Conservation (phyloP, 2,113 vertebrate species). For the Ibidorhyncha struthersii region DNA sequence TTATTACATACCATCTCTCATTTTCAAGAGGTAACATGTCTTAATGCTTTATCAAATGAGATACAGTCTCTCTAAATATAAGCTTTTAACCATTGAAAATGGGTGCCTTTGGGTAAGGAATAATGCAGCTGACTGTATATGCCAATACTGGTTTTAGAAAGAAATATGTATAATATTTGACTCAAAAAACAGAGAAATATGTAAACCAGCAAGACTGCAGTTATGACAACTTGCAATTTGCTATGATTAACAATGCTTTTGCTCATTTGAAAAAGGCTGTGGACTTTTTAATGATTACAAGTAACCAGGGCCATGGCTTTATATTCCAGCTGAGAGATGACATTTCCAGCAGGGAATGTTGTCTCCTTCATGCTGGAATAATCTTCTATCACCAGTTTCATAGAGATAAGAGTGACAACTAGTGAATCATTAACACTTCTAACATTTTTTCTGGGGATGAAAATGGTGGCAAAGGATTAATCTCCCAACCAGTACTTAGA, state of each 20-base stretch:
- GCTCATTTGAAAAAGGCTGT: background rate
- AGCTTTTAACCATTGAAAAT: background rate
- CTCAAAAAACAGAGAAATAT: background rate
- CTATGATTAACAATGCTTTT: background rate
- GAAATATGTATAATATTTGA: background rate
- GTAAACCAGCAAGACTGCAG: background rate
- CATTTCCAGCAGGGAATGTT: background rate
- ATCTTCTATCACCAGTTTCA: background rate
- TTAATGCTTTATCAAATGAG: background rate
- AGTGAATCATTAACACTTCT: background rate
- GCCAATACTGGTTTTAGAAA: background rate
- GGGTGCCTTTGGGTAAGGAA: background rate
- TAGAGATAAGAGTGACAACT: constrained; percentile 15
- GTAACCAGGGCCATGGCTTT: background rate
- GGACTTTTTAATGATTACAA: background rate
- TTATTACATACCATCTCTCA: background rate
- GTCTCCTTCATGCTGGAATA: background rate
- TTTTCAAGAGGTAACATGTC: background rate
- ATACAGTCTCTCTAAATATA: background rate
- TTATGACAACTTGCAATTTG: background rate
- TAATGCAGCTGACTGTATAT: background rate
- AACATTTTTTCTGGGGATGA: background rate
- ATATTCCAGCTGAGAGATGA: background rate
- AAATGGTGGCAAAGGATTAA: background rate
- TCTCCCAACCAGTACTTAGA: background rate